Evolutionary conservation across 1,140 invertebrate species (phyloP), one percentile per base, ranked within the genome.

Genomic region (Ostrea denselamellosa): DNA sequence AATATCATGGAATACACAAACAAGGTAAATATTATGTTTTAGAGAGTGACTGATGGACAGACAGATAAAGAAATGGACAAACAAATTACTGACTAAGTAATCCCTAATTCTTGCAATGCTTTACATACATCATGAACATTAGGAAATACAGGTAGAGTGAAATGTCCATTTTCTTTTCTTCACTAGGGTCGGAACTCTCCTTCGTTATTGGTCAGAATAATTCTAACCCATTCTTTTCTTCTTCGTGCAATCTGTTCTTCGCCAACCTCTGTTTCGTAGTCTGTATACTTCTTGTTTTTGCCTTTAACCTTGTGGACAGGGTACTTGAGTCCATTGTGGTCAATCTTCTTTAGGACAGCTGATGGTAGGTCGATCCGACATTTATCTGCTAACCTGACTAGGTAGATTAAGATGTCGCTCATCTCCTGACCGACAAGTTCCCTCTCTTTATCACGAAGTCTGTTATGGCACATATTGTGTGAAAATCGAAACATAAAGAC

Each of bases 371-470:
- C 95, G 62, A 96, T 92, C 14, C 92, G 90, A 92, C 95, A 96
- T 82, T 92, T 92, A 44, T 95, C 93, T 56, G 95, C 94, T n/a
- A 96, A 89, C 34, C 95, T 90, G 8, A 95, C 88, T 10, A 95
- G 90, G 86, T 96, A 95, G 0, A 95, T 84, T 0, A 96, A 87
- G 0, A 95, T 93, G 91, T 96, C 95, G 89, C 95, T 95, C 86
- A 96, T 85, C 88, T 96, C 95, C 85, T 95, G 93, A 0, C 92
- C 95, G 8, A 95, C 91, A 86, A 95, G 95, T 0, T 92, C 90
- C 71, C 91, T 94, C 86, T 96, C 95, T 65, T 93, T 87, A 9
- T 92, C 91, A 9, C 91, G 90, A 95, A 95, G 77, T 94, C 94
- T 94, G 90, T 81, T 89, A 85, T 9, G 34, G 34, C 34, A 44